Base-by-base conservation (phyloP, 2,888 invertebrate genomes). In the Scaptomyza caliginosa region DNA sequence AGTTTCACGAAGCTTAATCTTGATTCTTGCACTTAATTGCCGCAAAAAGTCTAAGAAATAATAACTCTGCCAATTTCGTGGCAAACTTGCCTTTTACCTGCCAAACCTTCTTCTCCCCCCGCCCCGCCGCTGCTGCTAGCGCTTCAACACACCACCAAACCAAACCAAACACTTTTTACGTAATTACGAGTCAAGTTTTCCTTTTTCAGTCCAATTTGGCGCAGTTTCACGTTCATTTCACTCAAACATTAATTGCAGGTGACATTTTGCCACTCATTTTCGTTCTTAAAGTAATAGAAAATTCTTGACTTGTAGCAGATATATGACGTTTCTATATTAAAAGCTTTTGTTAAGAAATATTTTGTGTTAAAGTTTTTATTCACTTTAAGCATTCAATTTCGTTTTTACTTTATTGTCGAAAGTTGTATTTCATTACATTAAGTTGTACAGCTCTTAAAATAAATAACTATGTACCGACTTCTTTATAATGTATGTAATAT, bases 1-100 rank as follows among this genome's bases (percentile, higher is more conserved):
- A 58, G 59, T 56, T 45, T 52, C 57, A 50, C 49, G 57, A 48
- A 42, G 51, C 57, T 36, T 28, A 42, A 38, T 48, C 48, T 62
- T 17, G 54, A 74, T 79, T 72, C 77, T 81, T 74, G 77, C 74
- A 70, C 64, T 86, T 84, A 81, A 86, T 84, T 81, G 78, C 71
- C 69, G 10, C 34, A 34, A 38, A 67, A 60, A 67, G 39, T 50
- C 45, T 38, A 32, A 23, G 40, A 26, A 45, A 51, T 64, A 57
- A 58, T 55, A 77, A 62, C 69, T 65, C 42, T 42, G 72, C 56
- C 69, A 75, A 69, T 75, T 75, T 65, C 65, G 38, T 57, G 52
- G 50, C 58, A 60, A 77, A 77, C 65, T 77, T 77, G 50, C 36
- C 64, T 68, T 73, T 73, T 59, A 71, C 50, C 30, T 45, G 30